Percentiles rank a stretch among this genome's conserved stretches.
phyloP scores from a whole-genome alignment of 2,797 vertebrate species.

The Mormyrops attenuatus region DNA sequence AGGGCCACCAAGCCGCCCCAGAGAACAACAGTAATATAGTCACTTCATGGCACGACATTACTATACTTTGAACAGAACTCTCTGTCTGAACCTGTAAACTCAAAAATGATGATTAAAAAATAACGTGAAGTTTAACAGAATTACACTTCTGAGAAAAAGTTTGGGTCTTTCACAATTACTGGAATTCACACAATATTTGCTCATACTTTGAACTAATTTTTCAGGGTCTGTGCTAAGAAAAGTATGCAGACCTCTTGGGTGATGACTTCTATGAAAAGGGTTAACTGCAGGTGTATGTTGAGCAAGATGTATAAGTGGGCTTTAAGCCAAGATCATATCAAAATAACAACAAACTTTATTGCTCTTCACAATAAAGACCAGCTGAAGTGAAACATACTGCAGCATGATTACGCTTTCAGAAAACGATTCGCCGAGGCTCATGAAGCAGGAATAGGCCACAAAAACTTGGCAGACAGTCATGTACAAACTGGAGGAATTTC shows the following conservation, averaged over 20 bases:
- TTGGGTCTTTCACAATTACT: not conserved
- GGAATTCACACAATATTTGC: not conserved
- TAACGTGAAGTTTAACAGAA: not conserved
- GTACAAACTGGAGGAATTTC: not conserved
- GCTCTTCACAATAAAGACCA: not conserved
- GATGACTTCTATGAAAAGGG: not conserved
- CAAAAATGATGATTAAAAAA: not conserved
- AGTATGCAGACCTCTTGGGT: not conserved
- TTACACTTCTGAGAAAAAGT: not conserved
- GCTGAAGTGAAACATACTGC: not conserved
- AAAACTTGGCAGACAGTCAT: not conserved
- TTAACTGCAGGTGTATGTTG: not conserved
- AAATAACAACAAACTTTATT: not conserved
- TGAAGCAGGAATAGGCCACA: not conserved
- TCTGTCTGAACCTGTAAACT: not conserved
- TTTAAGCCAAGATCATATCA: not conserved
- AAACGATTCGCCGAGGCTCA: not conserved
- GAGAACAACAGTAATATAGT: not conserved
- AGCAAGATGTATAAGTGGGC: not conserved
- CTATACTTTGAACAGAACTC: not conserved
- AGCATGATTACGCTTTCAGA: not conserved
- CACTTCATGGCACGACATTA: not conserved
- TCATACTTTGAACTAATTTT: not conserved
- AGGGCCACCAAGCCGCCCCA: not conserved
- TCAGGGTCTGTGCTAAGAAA: not conserved